Evolutionary conservation across 2,888 invertebrate genomes (phyloP), one percentile per base, ranked within the genome.

Genomic region (Apotomis turbidana): DNA sequence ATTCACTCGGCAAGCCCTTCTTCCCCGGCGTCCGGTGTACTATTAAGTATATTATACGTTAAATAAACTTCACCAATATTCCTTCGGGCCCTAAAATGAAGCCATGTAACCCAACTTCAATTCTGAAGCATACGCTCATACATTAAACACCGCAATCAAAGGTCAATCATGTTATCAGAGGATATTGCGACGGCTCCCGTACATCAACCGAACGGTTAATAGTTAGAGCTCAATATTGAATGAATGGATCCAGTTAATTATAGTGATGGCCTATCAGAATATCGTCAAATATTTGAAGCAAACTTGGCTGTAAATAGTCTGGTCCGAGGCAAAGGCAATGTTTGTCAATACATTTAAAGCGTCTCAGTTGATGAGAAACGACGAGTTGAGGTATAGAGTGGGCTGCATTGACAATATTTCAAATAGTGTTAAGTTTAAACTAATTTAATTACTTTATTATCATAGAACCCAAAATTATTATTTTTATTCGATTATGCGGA

Each of bases 231-330:
- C 46, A 44, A 55, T 64, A 55, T 46, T 51, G 51, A 61, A n/a
- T 55, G 4, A 15, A 52, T 52, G 13, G 8, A 13, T n/a, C 0
- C 10, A 41, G 51, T 67, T 71, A 68, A 71, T 71, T 68, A 67
- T 9, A 36, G 15, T 68, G 51, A 60, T 71, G 67, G 71, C 12
- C 55, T 57, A 62, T 67, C 71, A 12, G 36, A 38, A 57, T 71
- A 71, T 54, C 61, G 57, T 36, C 66, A 61, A 71, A 71, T 71
- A 71, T 71, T 71, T 71, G 71, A 57, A 46, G 57, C 52, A 63
- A 44, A 49, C 46, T 15, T 36, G 59, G 12, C 13, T n/a, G 27
- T 60, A 44, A 46, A 44, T 46, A 49, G 55, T 61, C 60, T 61
- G 46, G 13, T 46, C 46, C 52, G 13, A 15, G 36, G 8, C 8